Percentiles rank a stretch among this genome's conserved stretches.
phyloP scores from a whole-genome alignment of 2,113 vertebrate genomes.

The Anas platyrhynchos region DNA sequence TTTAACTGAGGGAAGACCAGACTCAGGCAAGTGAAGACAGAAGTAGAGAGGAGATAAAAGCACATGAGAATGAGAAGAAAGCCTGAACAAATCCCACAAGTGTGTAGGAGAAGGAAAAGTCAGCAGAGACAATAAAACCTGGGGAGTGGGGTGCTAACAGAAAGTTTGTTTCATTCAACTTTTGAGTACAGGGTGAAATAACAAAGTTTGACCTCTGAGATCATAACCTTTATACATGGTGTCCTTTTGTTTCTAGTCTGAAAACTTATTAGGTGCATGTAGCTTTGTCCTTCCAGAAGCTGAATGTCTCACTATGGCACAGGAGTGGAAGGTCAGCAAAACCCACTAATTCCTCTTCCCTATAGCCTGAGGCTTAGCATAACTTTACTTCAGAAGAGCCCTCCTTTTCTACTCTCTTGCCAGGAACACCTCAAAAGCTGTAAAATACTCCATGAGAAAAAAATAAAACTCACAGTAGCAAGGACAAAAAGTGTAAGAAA shows the following conservation, averaged over 20 bases:
- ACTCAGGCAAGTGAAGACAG: not conserved
- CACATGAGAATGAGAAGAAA: not conserved
- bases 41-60: not conserved
- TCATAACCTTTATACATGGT: not conserved
- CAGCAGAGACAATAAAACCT: not conserved
- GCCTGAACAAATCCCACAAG: not conserved
- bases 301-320: not conserved
- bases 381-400: not conserved
- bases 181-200: not conserved
- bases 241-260: not conserved
- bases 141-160: not conserved
- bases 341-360: not conserved
- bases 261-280: not conserved
- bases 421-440: not conserved
- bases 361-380: not conserved
- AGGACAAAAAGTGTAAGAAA: not conserved
- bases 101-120: not conserved
- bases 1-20: not conserved
- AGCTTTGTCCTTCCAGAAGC: not conserved
- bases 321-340: constrained; percentile 2
- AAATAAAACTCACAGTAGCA: not conserved
- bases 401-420: not conserved
- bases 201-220: not conserved
- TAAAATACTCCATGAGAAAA: not conserved
- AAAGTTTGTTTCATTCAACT: not conserved